Base-by-base conservation (phyloP, 2,797 vertebrate genomes). In the Gouania willdenowi region DNA sequence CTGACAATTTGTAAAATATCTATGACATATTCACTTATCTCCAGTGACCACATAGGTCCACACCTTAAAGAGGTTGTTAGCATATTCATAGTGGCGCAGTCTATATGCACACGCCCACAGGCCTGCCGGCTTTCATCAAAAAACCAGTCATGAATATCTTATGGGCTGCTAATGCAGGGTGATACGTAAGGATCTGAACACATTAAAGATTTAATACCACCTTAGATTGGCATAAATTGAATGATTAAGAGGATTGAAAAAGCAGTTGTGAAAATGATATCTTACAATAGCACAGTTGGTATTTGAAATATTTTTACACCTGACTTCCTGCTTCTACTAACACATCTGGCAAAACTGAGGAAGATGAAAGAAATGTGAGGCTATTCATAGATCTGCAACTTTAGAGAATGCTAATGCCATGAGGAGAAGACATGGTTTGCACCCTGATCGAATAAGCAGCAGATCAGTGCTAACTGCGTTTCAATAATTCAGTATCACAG, bases 151-250 rank as follows among this genome's bases (percentile, higher is more conserved):
- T 86, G 62, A 86, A 86, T 84, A 61, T 84, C 79, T 83, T 55
- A 84, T 77, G 51, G 75, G 44, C 64, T 75, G 55, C 62, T 79
- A 81, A 80, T 76, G 62, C 76, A 43, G 51, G 64, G 62, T 71
- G 75, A 77, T 81, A 75, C 63, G 52, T 75, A 56, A 51, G 67
- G 65, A 79, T 84, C 81, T 67, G 68, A 65, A 68, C 42, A 56
- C 82, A 87, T 87, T 77, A 86, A 86, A 83, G 66, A 84, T 90
- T 87, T 57, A 88, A 37, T 63, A 40, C 61, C 66, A 27, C 70
- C 22, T 68, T 30, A 52, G 33, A 58, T 26, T 24, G 43, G 38
- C 36, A 42, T 37, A 47, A 57, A 55, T 8, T 60, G 41, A 38
- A 26, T 22, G 27, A 49, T 41, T 5, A 39, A 6, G 14, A 34